Evolutionary conservation across 2,113 vertebrate species (phyloP), one percentile per base, ranked within the genome.

Genomic region (Tachycineta bicolor): DNA sequence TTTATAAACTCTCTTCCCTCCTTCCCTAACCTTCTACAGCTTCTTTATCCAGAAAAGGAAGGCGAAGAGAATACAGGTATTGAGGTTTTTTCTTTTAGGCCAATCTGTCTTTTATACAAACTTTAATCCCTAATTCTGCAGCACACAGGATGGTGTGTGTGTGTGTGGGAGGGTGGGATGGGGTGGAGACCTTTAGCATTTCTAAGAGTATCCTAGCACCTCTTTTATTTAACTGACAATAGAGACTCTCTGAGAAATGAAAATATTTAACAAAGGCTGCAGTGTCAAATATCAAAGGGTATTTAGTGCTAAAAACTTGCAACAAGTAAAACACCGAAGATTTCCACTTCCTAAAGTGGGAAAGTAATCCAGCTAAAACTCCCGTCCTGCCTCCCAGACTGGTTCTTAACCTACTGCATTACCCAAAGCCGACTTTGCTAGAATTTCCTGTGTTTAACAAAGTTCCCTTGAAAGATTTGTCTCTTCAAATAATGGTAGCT

Each of bases 251-350:
- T 89, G 90, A 95, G 92, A 97, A 97, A 96, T 95, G 79, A 97
- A 97, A 96, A 96, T 96, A 97, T 97, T 97, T 94, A 95, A 96
- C 97, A 96, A 97, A 95, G 94, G 87, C 94, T 90, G 89, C 59
- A 93, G 96, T 89, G 89, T 97, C 97, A 97, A 84, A 90, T 96
- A 97, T 97, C 96, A 96, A 97, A 94, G 89, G 93, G 56, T 96
- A 94, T 91, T 96, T 96, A 94, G 75, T 39, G 31, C 65, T 94
- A 86, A 88, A 97, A 97, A 94, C 73, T 58, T 92, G 94, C 76
- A 94, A 97, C 90, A 96, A 96, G 68, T 93, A 85, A 93, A 88
- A 94, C 85, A 90, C 71, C 62, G 93, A 85, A 93, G 81, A 78
- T 44, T 69, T 95, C 56, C 87, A 92, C 41, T 95, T 96, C 90